These are phyloP conservation scores for Aeoliscus strigatus DNA, from an alignment of 2,797 vertebrate species.

Conservation along the genomic window DNA sequence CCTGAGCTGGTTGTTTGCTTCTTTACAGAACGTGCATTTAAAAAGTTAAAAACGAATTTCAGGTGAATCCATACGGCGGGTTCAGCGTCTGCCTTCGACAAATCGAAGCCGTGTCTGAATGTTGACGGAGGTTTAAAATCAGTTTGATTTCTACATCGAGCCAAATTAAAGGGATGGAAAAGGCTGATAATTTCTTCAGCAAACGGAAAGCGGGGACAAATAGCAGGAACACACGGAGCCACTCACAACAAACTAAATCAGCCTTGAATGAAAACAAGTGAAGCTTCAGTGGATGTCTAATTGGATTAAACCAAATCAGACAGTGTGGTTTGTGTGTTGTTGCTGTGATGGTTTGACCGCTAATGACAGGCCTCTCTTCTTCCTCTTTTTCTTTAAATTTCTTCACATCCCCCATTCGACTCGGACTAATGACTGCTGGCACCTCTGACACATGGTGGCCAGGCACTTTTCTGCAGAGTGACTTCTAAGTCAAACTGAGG, in stretches of 20 bases:
- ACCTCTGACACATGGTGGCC: conserved; percentile 59
- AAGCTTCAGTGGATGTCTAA: conserved; percentile 72
- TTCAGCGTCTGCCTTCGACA: no score
- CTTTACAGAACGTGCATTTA: no score
- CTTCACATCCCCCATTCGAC: conserved; percentile 64
- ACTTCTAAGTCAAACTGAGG: conserved; percentile 63
- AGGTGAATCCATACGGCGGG: no score
- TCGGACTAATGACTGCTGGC: conserved; percentile 64
- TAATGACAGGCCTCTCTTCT: conserved; percentile 47
- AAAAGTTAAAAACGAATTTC: no score
- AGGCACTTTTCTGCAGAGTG: conserved; percentile 56
- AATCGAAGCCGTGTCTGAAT: no score
- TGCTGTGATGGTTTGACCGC: conserved; percentile 69
- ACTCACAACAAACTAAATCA: conserved; percentile 70
- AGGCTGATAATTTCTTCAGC: no score
- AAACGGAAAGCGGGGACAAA: no score
- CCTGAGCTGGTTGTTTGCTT: no score
- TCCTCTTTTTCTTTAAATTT: conserved; percentile 52
- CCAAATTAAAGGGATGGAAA: no score
- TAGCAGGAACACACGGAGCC: conserved; percentile 54
- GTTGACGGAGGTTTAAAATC: no score
- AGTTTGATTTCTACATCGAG: no score
- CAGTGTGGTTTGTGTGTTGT: conserved; percentile 58
- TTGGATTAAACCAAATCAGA: conserved; percentile 74
- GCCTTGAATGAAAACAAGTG: conserved; percentile 66